A percentile compares a stretch with the other conserved stretches of the same genome.
Conservation (phyloP, 2,797 vertebrate genomes). For the Chaenodraco wilsoni region DNA sequence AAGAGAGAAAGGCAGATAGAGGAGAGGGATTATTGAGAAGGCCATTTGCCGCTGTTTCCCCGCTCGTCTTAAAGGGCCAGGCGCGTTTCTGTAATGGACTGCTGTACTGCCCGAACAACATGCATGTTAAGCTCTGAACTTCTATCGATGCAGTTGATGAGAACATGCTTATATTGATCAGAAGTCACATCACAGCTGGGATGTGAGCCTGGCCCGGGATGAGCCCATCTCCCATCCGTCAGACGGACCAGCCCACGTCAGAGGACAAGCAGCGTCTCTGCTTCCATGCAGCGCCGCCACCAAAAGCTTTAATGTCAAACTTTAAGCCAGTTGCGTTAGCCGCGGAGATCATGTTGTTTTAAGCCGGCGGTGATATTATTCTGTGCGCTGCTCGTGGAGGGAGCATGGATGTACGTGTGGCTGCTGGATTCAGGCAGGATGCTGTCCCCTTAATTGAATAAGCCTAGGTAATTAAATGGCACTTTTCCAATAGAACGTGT, state of each 20-base stretch:
- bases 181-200: slow-evolving; percentile 67
- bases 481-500: slow-evolving; percentile 99
- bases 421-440: slow-evolving; percentile 89
- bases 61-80: slow-evolving; percentile 90
- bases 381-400: slow-evolving; percentile 77
- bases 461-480: slow-evolving; percentile 99
- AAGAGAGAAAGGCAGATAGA: slow-evolving; percentile 78
- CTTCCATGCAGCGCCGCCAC: slow-evolving; percentile 28
- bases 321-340: slow-evolving; percentile 57
- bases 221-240: slow-evolving; percentile 70
- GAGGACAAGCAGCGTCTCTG: slow-evolving; percentile 37
- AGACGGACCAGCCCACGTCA: slow-evolving; percentile 44
- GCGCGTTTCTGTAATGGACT: slow-evolving; percentile 77
- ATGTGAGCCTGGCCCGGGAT: slow-evolving; percentile 60
- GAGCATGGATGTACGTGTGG: slow-evolving; percentile 93
- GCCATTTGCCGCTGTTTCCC: slow-evolving; percentile 67
- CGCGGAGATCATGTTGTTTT: slow-evolving; percentile 70
- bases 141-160: slow-evolving; percentile 66
- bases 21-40: slow-evolving; percentile 84
- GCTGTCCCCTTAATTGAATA: slow-evolving; percentile 99
- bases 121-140: slow-evolving; percentile 60
- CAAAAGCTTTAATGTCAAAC: slow-evolving; percentile 52
- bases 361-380: slow-evolving; percentile 76
- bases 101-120: slow-evolving; percentile 71
- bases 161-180: slow-evolving; percentile 67